Conservation (phyloP, 2,113 vertebrate genomes). For the Tympanuchus pallidicinctus region DNA sequence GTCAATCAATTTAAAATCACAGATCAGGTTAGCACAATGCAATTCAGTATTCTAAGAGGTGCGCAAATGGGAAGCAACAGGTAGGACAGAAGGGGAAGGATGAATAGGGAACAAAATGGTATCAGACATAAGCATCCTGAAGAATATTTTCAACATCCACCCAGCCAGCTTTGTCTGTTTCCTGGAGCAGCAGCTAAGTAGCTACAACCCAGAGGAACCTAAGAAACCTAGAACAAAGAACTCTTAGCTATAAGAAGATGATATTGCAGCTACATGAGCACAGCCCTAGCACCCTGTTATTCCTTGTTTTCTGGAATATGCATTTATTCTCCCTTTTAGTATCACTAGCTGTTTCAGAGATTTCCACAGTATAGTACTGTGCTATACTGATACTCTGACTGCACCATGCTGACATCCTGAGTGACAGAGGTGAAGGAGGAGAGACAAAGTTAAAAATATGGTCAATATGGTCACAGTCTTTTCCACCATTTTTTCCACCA, state of each 20-base stretch:
- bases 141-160: neutral
- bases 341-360: neutral
- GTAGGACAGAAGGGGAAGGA: neutral
- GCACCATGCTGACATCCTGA: neutral
- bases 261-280: neutral
- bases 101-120: neutral
- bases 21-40: too few species aligned
- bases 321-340: neutral
- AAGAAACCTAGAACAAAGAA: neutral
- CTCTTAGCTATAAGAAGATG: neutral
- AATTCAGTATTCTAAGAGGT: neutral
- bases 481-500: neutral
- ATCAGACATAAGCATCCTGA: neutral
- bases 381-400: neutral
- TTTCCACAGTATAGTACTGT: neutral
- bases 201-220: neutral
- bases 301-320: neutral
- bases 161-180: neutral
- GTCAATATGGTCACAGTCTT: neutral
- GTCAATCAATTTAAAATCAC: neutral
- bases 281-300: accelerated
- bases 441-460: neutral
- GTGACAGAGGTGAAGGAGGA: neutral
- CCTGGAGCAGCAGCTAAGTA: neutral
- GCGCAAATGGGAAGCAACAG: neutral